phyloP scores from a whole-genome alignment of 2,888 invertebrate genomes.

The Stramonita haemastoma region DNA sequence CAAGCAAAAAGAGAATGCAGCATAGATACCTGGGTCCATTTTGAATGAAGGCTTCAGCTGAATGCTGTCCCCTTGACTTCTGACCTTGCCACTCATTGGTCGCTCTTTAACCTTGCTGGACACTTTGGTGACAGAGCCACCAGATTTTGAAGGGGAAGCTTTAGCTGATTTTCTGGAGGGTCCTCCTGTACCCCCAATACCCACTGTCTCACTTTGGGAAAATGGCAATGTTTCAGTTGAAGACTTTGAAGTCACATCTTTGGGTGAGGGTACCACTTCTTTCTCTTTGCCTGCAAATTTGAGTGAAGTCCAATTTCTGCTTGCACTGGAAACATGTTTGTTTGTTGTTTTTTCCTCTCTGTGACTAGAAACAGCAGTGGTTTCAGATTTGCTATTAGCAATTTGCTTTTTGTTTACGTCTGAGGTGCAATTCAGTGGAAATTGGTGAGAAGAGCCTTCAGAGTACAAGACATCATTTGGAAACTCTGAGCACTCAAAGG shows the following conservation, averaged over 20 bases:
- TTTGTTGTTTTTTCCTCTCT: not conserved
- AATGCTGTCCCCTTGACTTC: not conserved
- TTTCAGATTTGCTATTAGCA: not conserved
- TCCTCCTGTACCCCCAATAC: not conserved
- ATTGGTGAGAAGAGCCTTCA: not conserved
- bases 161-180: not conserved
- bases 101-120: not conserved
- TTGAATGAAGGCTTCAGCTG: slow-evolving; percentile 9
- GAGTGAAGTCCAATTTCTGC: not conserved
- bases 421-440: not conserved
- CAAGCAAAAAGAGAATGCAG: not conserved
- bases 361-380: not conserved
- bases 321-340: not conserved
- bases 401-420: not conserved
- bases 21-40: not conserved
- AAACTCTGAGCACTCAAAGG: slow-evolving; percentile 7
- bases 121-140: slow-evolving; percentile 13
- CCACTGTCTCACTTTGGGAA: not conserved
- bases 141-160: not conserved
- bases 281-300: not conserved
- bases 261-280: not conserved
- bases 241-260: not conserved
- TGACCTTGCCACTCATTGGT: not conserved
- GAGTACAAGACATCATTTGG: not conserved
- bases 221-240: not conserved